Base-by-base conservation (phyloP, 2,888 invertebrate genomes). In the Sisyra terminalis region DNA sequence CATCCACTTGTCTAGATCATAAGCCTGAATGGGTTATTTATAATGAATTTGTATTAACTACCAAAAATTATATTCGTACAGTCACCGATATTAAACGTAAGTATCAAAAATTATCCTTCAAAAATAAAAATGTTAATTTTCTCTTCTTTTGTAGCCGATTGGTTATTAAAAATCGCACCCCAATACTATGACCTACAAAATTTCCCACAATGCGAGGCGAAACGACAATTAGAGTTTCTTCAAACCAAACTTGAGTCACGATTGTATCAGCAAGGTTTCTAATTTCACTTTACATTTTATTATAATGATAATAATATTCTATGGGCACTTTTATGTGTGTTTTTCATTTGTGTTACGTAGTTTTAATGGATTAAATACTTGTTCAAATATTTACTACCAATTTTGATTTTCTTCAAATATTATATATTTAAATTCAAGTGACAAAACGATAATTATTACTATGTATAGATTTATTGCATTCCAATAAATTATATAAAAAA, bases 21-120 rank as follows among this genome's bases (percentile, higher is more conserved):
- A 98, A 98, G 62, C 98, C 98, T 1, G 98, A 98, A 65, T 99
- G 98, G 98, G 97, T 97, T 32, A 83, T 99, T 46, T 99, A 99
- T 68, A 97, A 99, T 66, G 98, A 99, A 69, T 99, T 99, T 59
- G 98, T 99, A 39, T 71, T 99, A 50, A 99, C 98, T 47, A 96
- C 97, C 46, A 98, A 98, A 67, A 98, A 99, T 66, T 99, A 98
- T 62, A 99, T 99, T 55, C 73, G 98, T 51, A 98, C 97, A 0
- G 96, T 97, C 10, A 96, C 96, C 0, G 98, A 98, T 57, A 89
- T 98, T 50, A 97, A 97, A 71, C 94, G 97, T 96, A 64, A 75
- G 82, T 73, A 42, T 45, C 45, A 32, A 16, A 38, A 9, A 32
- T 43, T 45, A 43, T 44, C 39, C 46, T 18, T 39, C 16, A 43